Conservation (phyloP, 2,113 vertebrate species). For the Solea solea region DNA sequence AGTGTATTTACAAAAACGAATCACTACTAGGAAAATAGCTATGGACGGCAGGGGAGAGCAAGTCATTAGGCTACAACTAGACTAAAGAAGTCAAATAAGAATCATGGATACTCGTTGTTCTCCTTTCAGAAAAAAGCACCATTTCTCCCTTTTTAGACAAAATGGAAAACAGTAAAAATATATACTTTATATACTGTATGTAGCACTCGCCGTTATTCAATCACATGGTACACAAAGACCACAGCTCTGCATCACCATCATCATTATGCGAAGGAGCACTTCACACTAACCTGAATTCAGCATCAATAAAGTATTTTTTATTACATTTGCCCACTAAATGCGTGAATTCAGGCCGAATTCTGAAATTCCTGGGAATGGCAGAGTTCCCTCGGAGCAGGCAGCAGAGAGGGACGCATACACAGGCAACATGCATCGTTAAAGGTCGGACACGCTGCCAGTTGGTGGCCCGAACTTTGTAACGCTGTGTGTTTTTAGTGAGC, state of each 20-base stretch:
- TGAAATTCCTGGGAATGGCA: slow-evolving; percentile 10
- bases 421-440: slow-evolving; percentile 16
- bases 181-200: slow-evolving; percentile 32
- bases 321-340: not conserved
- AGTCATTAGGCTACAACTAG: slow-evolving; percentile 74
- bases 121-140: slow-evolving; percentile 76
- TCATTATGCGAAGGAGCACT: slow-evolving; percentile 36
- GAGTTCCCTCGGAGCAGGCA: slow-evolving; percentile 20
- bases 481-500: not conserved
- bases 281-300: slow-evolving; percentile 30
- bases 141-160: slow-evolving; percentile 78
- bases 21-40: slow-evolving; percentile 77
- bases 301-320: not conserved
- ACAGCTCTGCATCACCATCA: slow-evolving; percentile 34
- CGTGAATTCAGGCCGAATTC: slow-evolving; percentile 14
- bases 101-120: slow-evolving; percentile 65
- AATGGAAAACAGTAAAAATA: slow-evolving; percentile 62
- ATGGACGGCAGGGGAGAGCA: slow-evolving; percentile 75
- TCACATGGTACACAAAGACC: slow-evolving; percentile 37
- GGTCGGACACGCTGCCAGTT: slow-evolving; percentile 3
- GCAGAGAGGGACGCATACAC: slow-evolving; percentile 16
- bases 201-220: slow-evolving; percentile 50
- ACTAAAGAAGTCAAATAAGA: slow-evolving; percentile 67
- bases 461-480: slow-evolving; percentile 5
- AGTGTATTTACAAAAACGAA: slow-evolving; percentile 81